A percentile compares a stretch with the other conserved stretches of the same genome.
phyloP scores from a whole-genome alignment of 2,113 vertebrate genomes.

The Caracal caracal region DNA sequence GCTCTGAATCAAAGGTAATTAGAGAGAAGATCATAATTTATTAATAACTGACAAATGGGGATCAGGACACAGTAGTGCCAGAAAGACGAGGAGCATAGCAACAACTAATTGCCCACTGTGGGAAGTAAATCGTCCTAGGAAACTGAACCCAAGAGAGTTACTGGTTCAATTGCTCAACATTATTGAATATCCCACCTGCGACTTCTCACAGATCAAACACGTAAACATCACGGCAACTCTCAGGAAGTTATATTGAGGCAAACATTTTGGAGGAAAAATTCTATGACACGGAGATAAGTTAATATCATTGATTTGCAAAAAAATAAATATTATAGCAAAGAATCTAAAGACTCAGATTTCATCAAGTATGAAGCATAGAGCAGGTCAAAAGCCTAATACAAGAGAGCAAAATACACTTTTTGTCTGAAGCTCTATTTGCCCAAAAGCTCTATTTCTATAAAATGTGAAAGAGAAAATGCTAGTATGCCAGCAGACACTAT shows the following conservation, averaged over 20 bases:
- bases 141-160: conserved; percentile 27
- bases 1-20: conserved; percentile 64
- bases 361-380: neutral
- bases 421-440: neutral
- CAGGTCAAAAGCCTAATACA: neutral
- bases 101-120: conserved; percentile 60
- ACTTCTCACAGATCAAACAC: conserved; percentile 31
- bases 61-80: conserved; percentile 12
- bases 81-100: neutral
- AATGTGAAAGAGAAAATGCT: fast-evolving
- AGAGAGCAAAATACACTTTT: neutral
- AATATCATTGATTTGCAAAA: conserved; percentile 46
- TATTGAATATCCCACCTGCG: neutral
- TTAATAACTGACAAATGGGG: conserved; percentile 64
- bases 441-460: neutral
- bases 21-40: conserved; percentile 64
- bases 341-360: neutral
- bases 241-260: neutral
- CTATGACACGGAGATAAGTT: neutral
- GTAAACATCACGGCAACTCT: neutral
- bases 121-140: conserved; percentile 54
- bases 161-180: conserved; percentile 16
- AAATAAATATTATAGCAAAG: neutral
- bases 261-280: conserved; percentile 12
- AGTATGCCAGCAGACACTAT: neutral